Conservation (phyloP, 2,113 vertebrate species). For the Hymenochirus boettgeri region DNA sequence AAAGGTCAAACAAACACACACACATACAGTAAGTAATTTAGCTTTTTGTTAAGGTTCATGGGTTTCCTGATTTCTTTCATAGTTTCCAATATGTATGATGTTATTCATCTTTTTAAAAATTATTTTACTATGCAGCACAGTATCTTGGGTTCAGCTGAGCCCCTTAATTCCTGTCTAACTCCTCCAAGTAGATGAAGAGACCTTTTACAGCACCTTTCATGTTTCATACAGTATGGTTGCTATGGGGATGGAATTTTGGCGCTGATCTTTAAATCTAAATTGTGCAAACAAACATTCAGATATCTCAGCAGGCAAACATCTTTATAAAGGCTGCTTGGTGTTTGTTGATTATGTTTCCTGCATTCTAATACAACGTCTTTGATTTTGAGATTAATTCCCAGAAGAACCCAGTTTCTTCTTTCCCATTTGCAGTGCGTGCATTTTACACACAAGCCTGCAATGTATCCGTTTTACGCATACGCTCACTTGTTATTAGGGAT, state of each 20-base stretch:
- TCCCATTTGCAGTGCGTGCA: no score
- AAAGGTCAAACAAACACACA: no score
- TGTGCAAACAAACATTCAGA: rapidly evolving
- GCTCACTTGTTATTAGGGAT: no score
- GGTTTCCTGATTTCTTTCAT: no score
- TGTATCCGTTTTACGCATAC: no score
- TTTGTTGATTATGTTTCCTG: background rate
- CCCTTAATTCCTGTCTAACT: background rate
- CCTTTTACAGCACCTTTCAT: background rate
- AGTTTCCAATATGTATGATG: no score
- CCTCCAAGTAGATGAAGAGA: background rate
- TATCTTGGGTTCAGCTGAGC: background rate
- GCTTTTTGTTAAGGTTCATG: no score
- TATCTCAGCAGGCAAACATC: background rate
- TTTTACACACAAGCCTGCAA: no score
- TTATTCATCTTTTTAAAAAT: no score
- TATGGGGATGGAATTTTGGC: background rate
- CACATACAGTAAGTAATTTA: no score
- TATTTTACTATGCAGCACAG: no score
- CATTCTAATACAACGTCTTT: background rate
- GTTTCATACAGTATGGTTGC: background rate
- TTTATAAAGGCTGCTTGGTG: background rate
- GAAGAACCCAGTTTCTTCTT: no score
- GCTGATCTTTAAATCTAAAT: rapidly evolving
- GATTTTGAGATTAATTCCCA: background rate